Percentiles rank a stretch among this genome's conserved stretches.
These are phyloP conservation scores for Spodoptera picta DNA, from an alignment of 2,888 invertebrate species.

Conservation along the genomic window DNA sequence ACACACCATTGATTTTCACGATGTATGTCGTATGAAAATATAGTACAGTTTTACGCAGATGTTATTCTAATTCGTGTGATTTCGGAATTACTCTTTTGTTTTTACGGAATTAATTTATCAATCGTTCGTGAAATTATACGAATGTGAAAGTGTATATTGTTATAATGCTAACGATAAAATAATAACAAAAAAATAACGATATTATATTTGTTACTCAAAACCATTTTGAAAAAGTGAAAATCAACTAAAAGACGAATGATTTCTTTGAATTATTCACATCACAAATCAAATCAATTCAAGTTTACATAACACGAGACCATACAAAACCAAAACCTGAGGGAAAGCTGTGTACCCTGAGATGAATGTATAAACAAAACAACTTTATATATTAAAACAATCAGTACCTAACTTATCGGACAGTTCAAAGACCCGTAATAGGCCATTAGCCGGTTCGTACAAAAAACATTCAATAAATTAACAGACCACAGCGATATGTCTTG, in stretches of 20 bases:
- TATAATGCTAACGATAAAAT: too few relatives aligned
- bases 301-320: too few relatives aligned
- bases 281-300: too few relatives aligned
- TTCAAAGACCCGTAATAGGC: conserved; percentile 82
- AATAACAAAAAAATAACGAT: too few relatives aligned
- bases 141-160: background rate
- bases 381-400: conserved; percentile 2
- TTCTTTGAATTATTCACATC: too few relatives aligned
- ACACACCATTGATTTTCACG: conserved; percentile 59
- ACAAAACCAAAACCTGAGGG: too few relatives aligned
- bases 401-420: conserved; percentile 70
- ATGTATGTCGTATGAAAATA: conserved; percentile 43
- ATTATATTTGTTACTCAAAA: too few relatives aligned
- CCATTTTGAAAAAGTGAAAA: too few relatives aligned
- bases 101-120: conserved; percentile 22
- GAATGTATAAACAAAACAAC: conserved; percentile 25
- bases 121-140: conserved; percentile 46
- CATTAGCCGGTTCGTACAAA: conserved; percentile 82
- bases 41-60: conserved; percentile 40
- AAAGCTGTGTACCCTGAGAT: too few relatives aligned
- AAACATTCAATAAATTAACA: conserved; percentile 84
- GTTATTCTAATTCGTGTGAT: conserved; percentile 40
- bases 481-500: conserved; percentile 81
- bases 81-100: conserved; percentile 32
- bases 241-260: too few relatives aligned